Conservation (phyloP, 35 echinoderm and acorn worm species). For the Apostichopus californicus region DNA sequence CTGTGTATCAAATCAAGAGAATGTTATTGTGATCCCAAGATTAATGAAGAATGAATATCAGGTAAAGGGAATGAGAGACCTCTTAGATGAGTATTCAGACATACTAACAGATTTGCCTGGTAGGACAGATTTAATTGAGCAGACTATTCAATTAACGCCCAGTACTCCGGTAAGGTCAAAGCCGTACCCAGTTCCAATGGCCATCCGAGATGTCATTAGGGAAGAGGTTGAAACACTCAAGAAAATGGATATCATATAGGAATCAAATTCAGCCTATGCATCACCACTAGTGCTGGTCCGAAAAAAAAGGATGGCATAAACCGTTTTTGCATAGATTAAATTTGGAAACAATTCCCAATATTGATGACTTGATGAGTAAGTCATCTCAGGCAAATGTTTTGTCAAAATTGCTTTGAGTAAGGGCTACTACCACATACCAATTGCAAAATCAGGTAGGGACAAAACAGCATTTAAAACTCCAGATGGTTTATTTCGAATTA, state of each 20-base stretch:
- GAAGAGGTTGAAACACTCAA: constrained; percentile 37
- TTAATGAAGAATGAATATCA: too few relatives aligned
- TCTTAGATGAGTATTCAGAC: constrained; percentile 30
- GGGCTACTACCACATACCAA: constrained; percentile 39
- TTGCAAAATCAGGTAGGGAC: not conserved
- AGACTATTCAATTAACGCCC: constrained; percentile 33
- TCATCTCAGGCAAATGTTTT: too few relatives aligned
- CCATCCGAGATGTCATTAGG: not conserved
- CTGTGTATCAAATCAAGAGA: too few relatives aligned
- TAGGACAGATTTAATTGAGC: constrained; percentile 36
- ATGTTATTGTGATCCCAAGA: too few relatives aligned
- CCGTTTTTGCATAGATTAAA: constrained; percentile 22
- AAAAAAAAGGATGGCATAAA: constrained; percentile 43
- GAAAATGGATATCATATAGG: constrained; percentile 28
- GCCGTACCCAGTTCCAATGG: constrained; percentile 59
- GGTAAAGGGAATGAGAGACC: not conserved
- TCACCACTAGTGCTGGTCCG: constrained; percentile 55
- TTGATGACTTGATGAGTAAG: not conserved
- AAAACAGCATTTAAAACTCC: too few relatives aligned
- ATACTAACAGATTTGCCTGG: constrained; percentile 65
- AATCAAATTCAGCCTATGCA: constrained; percentile 48
- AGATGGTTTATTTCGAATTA: not conserved
- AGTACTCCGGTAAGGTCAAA: constrained; percentile 55
- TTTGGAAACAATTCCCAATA: not conserved
- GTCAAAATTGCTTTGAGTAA: constrained; percentile 10